Conservation (phyloP, 2,113 vertebrate species). For the Catharus minimus region DNA sequence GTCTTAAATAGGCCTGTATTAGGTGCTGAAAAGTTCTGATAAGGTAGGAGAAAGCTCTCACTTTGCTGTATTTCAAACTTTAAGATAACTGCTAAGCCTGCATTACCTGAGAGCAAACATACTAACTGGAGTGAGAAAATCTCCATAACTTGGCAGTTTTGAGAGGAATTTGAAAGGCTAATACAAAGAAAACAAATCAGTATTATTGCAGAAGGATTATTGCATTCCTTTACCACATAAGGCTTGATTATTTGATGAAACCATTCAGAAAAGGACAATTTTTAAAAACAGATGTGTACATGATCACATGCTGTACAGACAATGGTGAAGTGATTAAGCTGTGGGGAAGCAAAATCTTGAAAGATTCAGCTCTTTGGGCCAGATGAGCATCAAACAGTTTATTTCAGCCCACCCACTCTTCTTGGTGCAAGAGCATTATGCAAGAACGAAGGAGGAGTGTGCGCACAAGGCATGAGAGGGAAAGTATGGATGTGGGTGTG, state of each 20-base stretch:
- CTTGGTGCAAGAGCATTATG: slow-evolving; percentile 5
- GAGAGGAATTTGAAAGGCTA: not conserved
- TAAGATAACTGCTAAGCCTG: not conserved
- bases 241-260: not conserved
- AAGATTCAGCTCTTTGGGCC: not conserved
- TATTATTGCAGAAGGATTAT: not conserved
- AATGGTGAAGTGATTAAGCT: not conserved
- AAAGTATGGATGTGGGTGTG: slow-evolving; percentile 6
- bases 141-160: not conserved
- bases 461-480: not conserved
- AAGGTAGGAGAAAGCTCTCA: not conserved
- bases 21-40: not conserved
- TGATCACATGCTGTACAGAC: not conserved
- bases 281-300: not conserved
- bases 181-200: not conserved
- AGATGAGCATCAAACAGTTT: slow-evolving; percentile 3
- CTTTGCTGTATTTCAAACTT: not conserved
- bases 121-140: not conserved
- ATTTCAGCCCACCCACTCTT: not conserved
- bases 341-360: not conserved
- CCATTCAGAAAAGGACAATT: not conserved
- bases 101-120: not conserved
- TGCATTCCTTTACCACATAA: not conserved
- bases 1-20: not conserved
- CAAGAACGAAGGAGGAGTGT: slow-evolving; percentile 18